Conservation (phyloP, 2,113 vertebrate species). For the Datnioides undecimradiatus region DNA sequence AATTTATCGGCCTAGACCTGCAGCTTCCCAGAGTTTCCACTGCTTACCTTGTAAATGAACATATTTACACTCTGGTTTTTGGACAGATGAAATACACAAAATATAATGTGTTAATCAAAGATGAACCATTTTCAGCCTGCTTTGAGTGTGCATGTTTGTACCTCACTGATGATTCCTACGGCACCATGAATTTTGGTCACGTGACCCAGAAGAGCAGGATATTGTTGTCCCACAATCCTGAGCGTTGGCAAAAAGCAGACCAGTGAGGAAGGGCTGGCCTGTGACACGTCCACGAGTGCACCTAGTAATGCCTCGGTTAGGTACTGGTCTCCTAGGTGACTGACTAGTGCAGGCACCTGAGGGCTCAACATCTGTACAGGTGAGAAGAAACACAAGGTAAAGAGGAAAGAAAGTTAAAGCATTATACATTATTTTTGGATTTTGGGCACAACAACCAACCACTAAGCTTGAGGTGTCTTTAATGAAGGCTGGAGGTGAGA, state of each 20-base stretch:
- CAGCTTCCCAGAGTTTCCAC: too few species aligned
- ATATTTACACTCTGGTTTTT: too few species aligned
- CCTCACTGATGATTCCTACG: conserved; percentile 91
- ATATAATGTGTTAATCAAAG: too few species aligned
- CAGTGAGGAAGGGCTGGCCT: conserved; percentile 87
- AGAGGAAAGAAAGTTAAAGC: not conserved
- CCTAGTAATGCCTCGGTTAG: conserved; percentile 86
- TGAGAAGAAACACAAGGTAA: conserved; percentile 14
- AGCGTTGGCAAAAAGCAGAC: conserved; percentile 85
- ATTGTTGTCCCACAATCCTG: conserved; percentile 85
- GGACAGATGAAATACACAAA: too few species aligned
- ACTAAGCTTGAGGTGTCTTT: conserved; percentile 5
- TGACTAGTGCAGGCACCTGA: conserved; percentile 86
- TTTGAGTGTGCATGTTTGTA: conserved; percentile 33
- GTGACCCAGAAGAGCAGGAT: conserved; percentile 87
- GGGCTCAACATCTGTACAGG: conserved; percentile 86
- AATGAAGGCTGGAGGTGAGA: conserved; percentile 28
- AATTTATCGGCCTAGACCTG: too few species aligned
- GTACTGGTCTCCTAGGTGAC: conserved; percentile 83
- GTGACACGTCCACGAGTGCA: conserved; percentile 87
- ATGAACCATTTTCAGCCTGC: not conserved
- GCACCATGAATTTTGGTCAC: conserved; percentile 91
- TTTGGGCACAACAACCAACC: not conserved
- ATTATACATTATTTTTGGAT: not conserved
- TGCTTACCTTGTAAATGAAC: too few species aligned